These are phyloP conservation scores for Tetramorium parvispinum DNA, from an alignment of 1,140 invertebrate genomes.

Conservation along the genomic window DNA sequence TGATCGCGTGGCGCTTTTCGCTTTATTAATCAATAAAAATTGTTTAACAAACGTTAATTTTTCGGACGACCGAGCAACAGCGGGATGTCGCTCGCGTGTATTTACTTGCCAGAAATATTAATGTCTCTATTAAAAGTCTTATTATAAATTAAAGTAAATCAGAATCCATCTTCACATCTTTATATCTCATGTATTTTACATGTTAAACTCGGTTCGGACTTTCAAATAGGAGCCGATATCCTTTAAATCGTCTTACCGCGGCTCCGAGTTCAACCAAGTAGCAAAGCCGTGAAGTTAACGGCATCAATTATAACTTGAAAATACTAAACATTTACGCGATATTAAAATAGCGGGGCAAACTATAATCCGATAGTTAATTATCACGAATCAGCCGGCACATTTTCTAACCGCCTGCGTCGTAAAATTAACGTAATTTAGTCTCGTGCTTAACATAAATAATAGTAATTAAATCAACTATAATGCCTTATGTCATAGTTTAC, in stretches of 20 bases:
- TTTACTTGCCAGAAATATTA: not conserved
- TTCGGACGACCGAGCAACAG: not conserved
- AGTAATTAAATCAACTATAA: constrained; percentile 14
- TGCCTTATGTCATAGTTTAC: constrained; percentile 11
- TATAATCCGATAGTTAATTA: constrained; percentile 33
- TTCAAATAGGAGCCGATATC: constrained; percentile 22
- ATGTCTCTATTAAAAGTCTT: not conserved
- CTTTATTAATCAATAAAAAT: not conserved
- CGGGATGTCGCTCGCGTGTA: not conserved
- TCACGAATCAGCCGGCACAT: not conserved
- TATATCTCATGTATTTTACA: not conserved
- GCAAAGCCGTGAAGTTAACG: constrained; percentile 28
- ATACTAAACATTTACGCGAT: not conserved
- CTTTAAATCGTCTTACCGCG: constrained; percentile 26
- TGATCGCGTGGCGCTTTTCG: not conserved
- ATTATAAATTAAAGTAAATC: not conserved
- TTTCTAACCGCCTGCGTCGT: not conserved
- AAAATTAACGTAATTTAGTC: constrained; percentile 25
- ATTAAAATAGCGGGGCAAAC: constrained; percentile 29
- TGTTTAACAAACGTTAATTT: not conserved
- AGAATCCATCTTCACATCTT: too few species aligned
- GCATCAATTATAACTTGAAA: constrained; percentile 52
- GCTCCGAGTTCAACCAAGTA: constrained; percentile 29
- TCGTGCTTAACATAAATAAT: not conserved
- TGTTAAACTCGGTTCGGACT: constrained; percentile 23